These are phyloP conservation scores for Hybognathus amarus DNA, from an alignment of 2,797 vertebrate species.

Conservation along the genomic window DNA sequence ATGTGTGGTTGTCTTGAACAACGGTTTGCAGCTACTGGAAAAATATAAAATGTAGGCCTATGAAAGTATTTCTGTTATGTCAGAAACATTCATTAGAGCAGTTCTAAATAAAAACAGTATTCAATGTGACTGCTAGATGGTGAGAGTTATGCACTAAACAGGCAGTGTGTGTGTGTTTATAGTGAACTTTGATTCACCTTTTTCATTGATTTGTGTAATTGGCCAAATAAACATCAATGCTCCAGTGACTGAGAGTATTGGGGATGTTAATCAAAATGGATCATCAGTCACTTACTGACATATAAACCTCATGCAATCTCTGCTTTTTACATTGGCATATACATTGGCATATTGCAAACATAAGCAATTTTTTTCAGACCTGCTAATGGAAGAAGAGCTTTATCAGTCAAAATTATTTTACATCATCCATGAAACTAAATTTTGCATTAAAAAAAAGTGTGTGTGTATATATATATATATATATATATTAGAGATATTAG, in stretches of 20 bases:
- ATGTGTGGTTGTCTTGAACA: background rate
- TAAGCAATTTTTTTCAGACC: background rate
- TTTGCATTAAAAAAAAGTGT: too few species aligned
- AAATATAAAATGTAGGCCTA: background rate
- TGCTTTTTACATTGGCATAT: background rate
- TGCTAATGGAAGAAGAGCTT: background rate
- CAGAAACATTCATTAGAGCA: background rate
- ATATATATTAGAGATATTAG: too few species aligned
- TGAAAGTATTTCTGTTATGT: background rate
- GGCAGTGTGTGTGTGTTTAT: constrained; percentile 11
- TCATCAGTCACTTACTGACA: constrained; percentile 43
- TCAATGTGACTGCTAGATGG: background rate
- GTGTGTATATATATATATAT: too few species aligned
- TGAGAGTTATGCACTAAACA: constrained; percentile 36
- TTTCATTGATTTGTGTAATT: constrained; percentile 40
- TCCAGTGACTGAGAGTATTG: background rate
- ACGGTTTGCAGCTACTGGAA: background rate
- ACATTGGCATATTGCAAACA: background rate
- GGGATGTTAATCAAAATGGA: constrained; percentile 47
- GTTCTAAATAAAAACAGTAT: background rate
- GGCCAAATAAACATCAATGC: constrained; percentile 10
- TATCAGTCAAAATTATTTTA: background rate
- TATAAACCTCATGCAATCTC: constrained; percentile 28
- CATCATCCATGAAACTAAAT: background rate
- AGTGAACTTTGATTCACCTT: background rate